phyloP scores from a whole-genome alignment of 1,140 invertebrate genomes.

The Armadillidium nasatum region DNA sequence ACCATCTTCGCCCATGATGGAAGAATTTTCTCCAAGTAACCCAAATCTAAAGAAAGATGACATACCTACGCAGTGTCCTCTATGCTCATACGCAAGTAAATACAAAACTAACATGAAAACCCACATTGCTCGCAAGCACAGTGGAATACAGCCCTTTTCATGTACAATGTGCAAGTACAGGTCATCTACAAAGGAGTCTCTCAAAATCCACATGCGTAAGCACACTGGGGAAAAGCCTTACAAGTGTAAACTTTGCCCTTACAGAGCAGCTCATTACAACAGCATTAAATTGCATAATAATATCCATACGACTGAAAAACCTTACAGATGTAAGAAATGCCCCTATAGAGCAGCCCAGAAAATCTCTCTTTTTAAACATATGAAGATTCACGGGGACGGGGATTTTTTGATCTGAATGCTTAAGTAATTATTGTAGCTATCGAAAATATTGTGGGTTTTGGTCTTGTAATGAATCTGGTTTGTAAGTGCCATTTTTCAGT shows the following conservation, averaged over 20 bases:
- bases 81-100: background rate
- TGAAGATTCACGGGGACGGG: background rate
- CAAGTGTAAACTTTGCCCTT: constrained; percentile 4
- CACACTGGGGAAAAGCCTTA: constrained; percentile 19
- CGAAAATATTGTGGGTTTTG: too few species aligned
- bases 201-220: constrained; percentile 6
- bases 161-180: constrained; percentile 1
- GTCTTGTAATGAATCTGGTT: too few species aligned
- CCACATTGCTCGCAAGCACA: background rate
- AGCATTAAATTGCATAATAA: constrained; percentile 3
- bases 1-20: background rate
- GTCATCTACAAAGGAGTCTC: background rate
- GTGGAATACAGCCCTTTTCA: background rate
- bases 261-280: background rate
- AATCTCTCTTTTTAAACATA: constrained; percentile 22
- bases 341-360: constrained; percentile 21
- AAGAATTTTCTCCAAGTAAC: background rate
- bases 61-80: background rate
- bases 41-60: background rate
- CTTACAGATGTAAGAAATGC: constrained; percentile 46
- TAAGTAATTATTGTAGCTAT: too few species aligned
- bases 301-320: constrained; percentile 61
- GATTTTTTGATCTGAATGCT: too few species aligned
- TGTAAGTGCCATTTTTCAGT: too few species aligned
- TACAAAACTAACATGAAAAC: constrained; percentile 8